phyloP scores from a whole-genome alignment of 1,140 invertebrate genomes.

The Rhizoglyphus robini region DNA sequence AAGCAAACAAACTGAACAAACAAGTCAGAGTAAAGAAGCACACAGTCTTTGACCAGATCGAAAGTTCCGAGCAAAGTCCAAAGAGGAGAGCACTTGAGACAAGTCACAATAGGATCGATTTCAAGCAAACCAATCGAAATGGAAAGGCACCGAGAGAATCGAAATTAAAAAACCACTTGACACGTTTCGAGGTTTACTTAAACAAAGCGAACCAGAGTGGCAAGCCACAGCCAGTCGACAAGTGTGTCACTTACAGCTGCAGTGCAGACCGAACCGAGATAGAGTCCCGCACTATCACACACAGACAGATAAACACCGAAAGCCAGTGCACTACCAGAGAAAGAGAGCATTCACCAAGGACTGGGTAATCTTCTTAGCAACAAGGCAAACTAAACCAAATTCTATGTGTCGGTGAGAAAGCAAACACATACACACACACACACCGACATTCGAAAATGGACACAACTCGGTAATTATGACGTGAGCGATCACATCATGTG shows the following conservation, averaged over 20 bases:
- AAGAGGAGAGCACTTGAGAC: too few relatives aligned
- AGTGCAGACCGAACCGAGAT: background rate
- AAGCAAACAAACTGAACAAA: too few relatives aligned
- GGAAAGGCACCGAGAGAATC: background rate
- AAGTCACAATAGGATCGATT: too few relatives aligned
- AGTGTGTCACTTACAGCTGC: constrained; percentile 14
- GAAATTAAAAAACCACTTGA: background rate
- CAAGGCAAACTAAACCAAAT: background rate
- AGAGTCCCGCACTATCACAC: background rate
- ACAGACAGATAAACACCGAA: background rate
- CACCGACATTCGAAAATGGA: too few relatives aligned
- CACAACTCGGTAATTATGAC: too few relatives aligned
- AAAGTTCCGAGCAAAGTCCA: background rate
- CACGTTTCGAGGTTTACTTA: constrained; percentile 10
- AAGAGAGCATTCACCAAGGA: background rate
- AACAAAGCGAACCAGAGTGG: background rate
- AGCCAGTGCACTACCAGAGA: too few relatives aligned
- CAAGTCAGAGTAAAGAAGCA: background rate
- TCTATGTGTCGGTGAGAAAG: constrained; percentile 4
- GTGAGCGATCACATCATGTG: too few relatives aligned
- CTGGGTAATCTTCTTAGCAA: constrained; percentile 7
- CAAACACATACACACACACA: too few relatives aligned
- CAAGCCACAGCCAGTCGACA: background rate
- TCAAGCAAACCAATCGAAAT: too few relatives aligned
- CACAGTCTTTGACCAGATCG: background rate